Conservation (phyloP, 2,888 invertebrate genomes). For the Corbicula japonica region DNA sequence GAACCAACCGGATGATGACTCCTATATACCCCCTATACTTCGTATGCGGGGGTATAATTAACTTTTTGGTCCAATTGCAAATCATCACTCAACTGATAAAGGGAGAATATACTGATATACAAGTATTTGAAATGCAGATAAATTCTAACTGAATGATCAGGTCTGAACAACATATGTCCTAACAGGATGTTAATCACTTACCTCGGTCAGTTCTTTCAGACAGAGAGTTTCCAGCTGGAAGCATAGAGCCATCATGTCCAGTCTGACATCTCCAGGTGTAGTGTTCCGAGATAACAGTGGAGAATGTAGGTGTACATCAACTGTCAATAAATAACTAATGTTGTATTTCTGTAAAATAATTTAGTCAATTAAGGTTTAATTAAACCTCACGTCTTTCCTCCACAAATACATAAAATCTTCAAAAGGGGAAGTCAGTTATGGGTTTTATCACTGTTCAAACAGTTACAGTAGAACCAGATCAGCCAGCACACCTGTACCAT, state of each 20-base stretch:
- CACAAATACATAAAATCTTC: not conserved
- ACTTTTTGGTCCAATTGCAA: not conserved
- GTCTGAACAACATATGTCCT: not conserved
- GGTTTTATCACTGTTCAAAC: not conserved
- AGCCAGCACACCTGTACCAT: not conserved
- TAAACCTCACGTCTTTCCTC: not conserved
- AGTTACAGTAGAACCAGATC: not conserved
- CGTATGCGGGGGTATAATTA: not conserved
- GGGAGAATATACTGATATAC: not conserved
- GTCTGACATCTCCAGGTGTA: constrained; percentile 64
- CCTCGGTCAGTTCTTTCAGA: constrained; percentile 73
- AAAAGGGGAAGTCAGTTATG: not conserved
- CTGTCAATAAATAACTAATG: constrained; percentile 59
- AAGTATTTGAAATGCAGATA: not conserved
- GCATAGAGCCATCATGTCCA: constrained; percentile 78
- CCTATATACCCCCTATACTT: not conserved
- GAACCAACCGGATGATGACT: too few species aligned
- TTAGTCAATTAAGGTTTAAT: not conserved
- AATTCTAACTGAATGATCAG: not conserved
- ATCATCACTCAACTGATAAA: not conserved
- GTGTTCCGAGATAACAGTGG: constrained; percentile 70
- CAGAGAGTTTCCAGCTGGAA: constrained; percentile 78
- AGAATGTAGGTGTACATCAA: constrained; percentile 76
- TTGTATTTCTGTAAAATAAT: not conserved
- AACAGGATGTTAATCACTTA: too few species aligned